A percentile compares a stretch with the other conserved stretches of the same genome.
Evolutionary conservation across 2,113 vertebrate genomes (phyloP).

Genomic region (Atherinomorus stipes): DNA sequence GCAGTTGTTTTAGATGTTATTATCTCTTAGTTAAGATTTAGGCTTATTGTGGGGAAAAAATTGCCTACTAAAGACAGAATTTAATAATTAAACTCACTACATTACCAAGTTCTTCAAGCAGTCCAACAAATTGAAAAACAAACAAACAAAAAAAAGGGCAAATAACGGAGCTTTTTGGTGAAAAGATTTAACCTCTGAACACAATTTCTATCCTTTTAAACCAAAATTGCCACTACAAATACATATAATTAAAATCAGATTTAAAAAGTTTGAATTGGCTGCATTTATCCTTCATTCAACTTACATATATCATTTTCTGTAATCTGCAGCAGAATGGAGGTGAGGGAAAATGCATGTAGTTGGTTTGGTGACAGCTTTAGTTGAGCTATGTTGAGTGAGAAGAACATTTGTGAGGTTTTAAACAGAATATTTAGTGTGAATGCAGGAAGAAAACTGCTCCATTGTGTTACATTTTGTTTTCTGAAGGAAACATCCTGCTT

Average conservation of each 20-base stretch:
- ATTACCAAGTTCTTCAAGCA: too few species aligned
- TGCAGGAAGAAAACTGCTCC: background rate
- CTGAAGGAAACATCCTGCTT: background rate
- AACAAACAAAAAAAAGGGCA: too few species aligned
- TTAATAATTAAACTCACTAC: background rate
- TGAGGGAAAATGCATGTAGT: slow-evolving; percentile 5
- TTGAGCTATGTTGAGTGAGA: slow-evolving; percentile 23
- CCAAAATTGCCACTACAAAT: too few species aligned
- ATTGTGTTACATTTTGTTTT: background rate
- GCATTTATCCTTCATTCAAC: background rate
- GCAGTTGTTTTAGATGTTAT: background rate
- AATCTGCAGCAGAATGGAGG: background rate
- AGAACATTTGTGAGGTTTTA: slow-evolving; percentile 20
- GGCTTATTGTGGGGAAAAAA: background rate
- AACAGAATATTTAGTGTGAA: slow-evolving; percentile 14
- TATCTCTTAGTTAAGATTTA: background rate
- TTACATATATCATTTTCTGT: background rate
- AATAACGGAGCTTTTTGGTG: too few species aligned
- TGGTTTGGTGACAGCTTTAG: slow-evolving; percentile 4
- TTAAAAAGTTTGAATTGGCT: background rate
- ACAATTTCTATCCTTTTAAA: too few species aligned
- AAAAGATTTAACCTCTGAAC: too few species aligned
- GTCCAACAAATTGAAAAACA: too few species aligned
- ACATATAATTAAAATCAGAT: background rate
- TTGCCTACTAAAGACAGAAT: too few species aligned